Base-by-base conservation (phyloP, 2,113 vertebrate species). In the Struthio camelus region DNA sequence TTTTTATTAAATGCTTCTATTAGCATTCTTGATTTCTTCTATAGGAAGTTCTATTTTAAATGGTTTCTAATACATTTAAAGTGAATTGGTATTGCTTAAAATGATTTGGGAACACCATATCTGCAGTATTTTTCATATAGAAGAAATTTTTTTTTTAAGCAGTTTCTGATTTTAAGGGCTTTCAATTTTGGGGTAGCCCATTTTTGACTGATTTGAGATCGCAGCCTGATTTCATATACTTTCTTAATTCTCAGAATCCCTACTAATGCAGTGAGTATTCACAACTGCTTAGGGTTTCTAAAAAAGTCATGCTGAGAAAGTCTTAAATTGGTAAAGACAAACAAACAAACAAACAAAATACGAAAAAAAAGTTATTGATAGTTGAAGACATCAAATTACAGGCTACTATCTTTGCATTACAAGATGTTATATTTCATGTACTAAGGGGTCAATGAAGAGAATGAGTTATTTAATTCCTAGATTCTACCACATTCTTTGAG, bases 1-100 rank as follows among this genome's bases (percentile, higher is more conserved):
- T 61, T 93, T 65, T 81, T 61, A 84, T 85, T 87, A 95, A 87
- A 58, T 87, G 48, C 10, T 89, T 82, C 64, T 92, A 67, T 67
- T 75, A 80, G 16, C 19, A 38, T 73, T 91, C 34, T 64, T 83
- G 65, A 32, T 36, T 89, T 95, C n/a, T 8, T 76, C 61, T 90
- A 25, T 3, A 58, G 38, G 11, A 89, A 87, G 6, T 2, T 67
- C 65, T 93, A 30, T 94, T 96, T 89, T 90, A 95, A 83, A 82
- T 25, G 0, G 34, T 51, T 23, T 53, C 69, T 94, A 87, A 84
- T 7, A 73, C 13, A 38, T 92, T 94, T 94, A 61, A 90, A 81
- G 32, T 2, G 10, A 81, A 56, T 67, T 84, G 36, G 2, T 82
- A 76, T 71, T 80, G 54, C 64, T 66, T 75, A 56, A 90, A 92